Evolutionary conservation across 2,888 invertebrate genomes (phyloP).

Genomic region (Parochlus steinenii): DNA sequence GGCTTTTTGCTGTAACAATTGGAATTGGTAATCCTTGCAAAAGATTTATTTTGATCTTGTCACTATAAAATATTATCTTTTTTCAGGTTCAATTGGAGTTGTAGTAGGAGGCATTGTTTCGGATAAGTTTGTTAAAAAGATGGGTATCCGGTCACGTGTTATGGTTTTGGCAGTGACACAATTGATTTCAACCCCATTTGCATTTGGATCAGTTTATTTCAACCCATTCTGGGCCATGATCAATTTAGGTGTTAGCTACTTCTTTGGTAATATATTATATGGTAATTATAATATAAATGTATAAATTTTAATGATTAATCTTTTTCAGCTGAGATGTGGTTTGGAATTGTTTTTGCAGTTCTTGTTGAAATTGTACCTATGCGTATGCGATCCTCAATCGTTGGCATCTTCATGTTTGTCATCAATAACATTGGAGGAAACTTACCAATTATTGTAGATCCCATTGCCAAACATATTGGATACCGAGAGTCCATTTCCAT

Average conservation of each 20-base stretch:
- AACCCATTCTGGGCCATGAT: conserved; percentile 74
- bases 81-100: conserved; percentile 39
- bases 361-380: conserved; percentile 77
- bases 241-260: conserved; percentile 72
- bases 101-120: conserved; percentile 59
- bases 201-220: conserved; percentile 71
- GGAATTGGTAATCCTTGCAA: conserved; percentile 65
- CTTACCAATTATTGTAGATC: conserved; percentile 73
- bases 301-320: conserved; percentile 4
- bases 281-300: conserved; percentile 1
- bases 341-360: conserved; percentile 80
- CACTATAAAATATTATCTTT: background rate
- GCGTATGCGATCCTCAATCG: conserved; percentile 64
- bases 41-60: background rate
- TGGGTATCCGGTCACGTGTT: conserved; percentile 69
- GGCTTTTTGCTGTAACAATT: conserved; percentile 77
- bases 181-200: conserved; percentile 65
- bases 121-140: conserved; percentile 72
- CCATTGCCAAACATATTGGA: conserved; percentile 63
- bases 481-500: conserved; percentile 73
- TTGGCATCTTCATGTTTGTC: conserved; percentile 76
- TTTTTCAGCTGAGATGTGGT: conserved; percentile 77
- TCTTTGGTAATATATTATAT: conserved; percentile 51
- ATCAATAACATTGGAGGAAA: conserved; percentile 90
- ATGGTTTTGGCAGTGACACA: conserved; percentile 67